Conservation (phyloP, 2,888 invertebrate species). For the Lasioglossum zephyrum region DNA sequence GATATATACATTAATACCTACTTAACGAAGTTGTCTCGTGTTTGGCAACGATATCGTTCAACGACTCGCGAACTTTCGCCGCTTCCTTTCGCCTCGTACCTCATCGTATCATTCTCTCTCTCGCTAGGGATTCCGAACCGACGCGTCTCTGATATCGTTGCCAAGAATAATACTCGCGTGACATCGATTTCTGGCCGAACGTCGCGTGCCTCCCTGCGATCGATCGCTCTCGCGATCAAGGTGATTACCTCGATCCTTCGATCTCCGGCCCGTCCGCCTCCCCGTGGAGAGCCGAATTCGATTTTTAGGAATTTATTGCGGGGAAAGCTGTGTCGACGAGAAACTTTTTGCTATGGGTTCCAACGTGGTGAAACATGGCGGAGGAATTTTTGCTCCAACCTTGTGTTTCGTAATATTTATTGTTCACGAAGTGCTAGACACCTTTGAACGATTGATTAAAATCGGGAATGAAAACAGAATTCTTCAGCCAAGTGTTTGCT, state of each 20-base stretch:
- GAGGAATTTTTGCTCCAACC: neutral
- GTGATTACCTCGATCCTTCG: slow-evolving; percentile 1
- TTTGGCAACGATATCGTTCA: slow-evolving; percentile 45
- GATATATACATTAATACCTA: slow-evolving; percentile 32
- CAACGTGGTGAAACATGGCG: neutral
- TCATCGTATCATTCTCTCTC: neutral
- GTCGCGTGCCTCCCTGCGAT: slow-evolving; percentile 38
- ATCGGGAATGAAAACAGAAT: neutral
- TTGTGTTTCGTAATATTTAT: neutral
- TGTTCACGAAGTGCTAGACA: neutral
- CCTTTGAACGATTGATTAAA: neutral
- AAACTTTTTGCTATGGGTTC: neutral
- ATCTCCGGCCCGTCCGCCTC: neutral
- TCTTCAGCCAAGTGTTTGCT: neutral
- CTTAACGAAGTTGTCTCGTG: slow-evolving; percentile 41
- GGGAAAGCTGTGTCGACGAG: neutral
- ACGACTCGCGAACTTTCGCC: slow-evolving; percentile 37
- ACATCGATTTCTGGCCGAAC: slow-evolving; percentile 37
- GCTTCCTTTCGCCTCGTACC: slow-evolving; percentile 28
- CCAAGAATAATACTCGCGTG: slow-evolving; percentile 54
- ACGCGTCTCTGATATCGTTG: slow-evolving; percentile 42
- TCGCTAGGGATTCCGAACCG: neutral
- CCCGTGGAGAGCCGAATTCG: neutral
- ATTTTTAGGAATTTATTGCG: slow-evolving; percentile 1
- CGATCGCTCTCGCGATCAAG: slow-evolving; percentile 34